Evolutionary conservation across 1,140 invertebrate species (phyloP).

Genomic region (Myzus persicae): DNA sequence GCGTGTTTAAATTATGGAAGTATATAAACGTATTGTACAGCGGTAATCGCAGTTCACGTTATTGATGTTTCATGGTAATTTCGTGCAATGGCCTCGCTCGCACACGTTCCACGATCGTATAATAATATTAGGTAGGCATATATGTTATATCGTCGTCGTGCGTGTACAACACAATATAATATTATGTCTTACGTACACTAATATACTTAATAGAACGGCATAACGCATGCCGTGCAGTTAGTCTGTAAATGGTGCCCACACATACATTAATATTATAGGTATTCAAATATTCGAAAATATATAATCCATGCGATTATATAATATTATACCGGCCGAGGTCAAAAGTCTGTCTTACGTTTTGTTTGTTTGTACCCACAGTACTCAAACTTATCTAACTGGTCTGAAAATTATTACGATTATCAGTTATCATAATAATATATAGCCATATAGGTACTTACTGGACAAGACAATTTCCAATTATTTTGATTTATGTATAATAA

Average conservation of each 20-base stretch:
- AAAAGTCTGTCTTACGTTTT: not conserved
- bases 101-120: not conserved
- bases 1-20: not conserved
- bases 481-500: not conserved
- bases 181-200: not conserved
- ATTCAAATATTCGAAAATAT: not conserved
- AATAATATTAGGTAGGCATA: not conserved
- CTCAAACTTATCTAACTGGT: not conserved
- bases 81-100: not conserved
- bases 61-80: slow-evolving; percentile 38
- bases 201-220: not conserved
- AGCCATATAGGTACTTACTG: not conserved
- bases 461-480: not conserved
- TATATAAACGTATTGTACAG: not conserved
- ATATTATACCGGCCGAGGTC: not conserved
- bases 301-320: not conserved
- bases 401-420: not conserved
- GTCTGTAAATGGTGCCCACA: not conserved
- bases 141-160: not conserved
- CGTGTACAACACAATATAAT: not conserved
- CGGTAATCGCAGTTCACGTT: not conserved
- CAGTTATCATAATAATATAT: not conserved
- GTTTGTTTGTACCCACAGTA: not conserved
- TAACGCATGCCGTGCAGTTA: not conserved
- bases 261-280: not conserved